Base-by-base conservation (phyloP, 2,797 vertebrate species). In the Anableps anableps region DNA sequence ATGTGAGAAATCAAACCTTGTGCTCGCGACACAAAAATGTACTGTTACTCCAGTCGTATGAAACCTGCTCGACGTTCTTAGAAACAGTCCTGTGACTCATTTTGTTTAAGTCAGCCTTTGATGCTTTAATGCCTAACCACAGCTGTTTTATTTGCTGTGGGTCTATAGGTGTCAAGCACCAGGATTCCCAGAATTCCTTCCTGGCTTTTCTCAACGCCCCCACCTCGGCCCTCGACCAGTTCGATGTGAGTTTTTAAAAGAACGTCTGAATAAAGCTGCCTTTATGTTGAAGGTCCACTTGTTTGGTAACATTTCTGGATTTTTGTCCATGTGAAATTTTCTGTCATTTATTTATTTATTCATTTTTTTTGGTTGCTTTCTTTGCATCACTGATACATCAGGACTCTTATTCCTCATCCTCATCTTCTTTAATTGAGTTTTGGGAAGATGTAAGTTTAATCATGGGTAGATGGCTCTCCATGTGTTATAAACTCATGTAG, bases 141-240 rank as follows among this genome's bases (percentile, higher is more conserved):
- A 1, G 23, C 55, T 78, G 76, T 90, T 66, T 88, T 83, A 76
- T 90, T 88, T 85, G 76, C 77, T 78, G 84, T 80, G 87, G 88
- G 86, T 95, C 91, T 95, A 88, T 93, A 99, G 98, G 98, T 94
- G 97, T 99, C 93, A 99, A 99, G 95, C 98, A 98, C 96, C 98
- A 97, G 96, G 98, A 98, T 95, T 98, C 98, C 95, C 98, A 99
- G 96, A 98, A 98, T 96, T 99, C 98, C 94, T 98, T 99, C 96
- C 91, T 99, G 95, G 98, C 98, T 93, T 99, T 99, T 94, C 97
- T 99, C 94, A 99, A 98, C 85, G 97, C 97, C 83, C 98, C 98
- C 94, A 96, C 97, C 95, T 98, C 98, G 85, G 96, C 97, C 78
- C 95, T 98, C 83, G 98, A 99, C 95, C 98, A 97, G 95, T 98